Base-by-base conservation (phyloP, 37 sponge, comb jelly and placozoan species). In the Cliona cf. orientalis region DNA sequence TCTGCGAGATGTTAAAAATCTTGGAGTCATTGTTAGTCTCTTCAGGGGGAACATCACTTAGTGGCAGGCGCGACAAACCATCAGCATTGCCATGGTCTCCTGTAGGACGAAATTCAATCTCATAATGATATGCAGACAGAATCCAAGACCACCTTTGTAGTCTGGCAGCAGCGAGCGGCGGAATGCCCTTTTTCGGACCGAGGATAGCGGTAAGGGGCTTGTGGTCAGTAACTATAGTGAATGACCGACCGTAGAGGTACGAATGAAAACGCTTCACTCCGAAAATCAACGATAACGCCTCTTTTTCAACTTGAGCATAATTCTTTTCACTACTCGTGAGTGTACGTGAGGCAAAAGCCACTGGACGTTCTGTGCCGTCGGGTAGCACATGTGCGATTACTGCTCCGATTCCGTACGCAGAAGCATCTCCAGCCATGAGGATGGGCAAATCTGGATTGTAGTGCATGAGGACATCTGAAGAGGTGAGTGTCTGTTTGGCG, bases 81-180 rank as follows among this genome's bases (percentile, higher is more conserved):
- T 91, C 92, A 45, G 75, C 87, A 62, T 91, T 83, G 41, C 62
- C 69, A 73, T 86, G 87, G 28, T 91, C 44, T 11, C 63, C 43
- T 45, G 92, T 91, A 19, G 68, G 73, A 28, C 64, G 34, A 66
- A 73, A 91, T 34, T 76, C 42, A 19, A 61, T 76, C 4, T 61
- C 63, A 68, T 84, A 76, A 1, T 44, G n/a, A 46, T 67, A 84
- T 4, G 61, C 71, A 39, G 72, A 74, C 12, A 84, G 35, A 17
- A 66, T 40, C 1, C 76, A n/a, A 6, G 84, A 31, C 84, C 84
- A 84, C 25, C 76, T 63, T 42, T 63, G 75, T 2, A 84, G 23
- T 62, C 67, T 44, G 2, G 78, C 85, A 34, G 85, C 46, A 19
- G 85, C 76, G 33, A 66, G 34, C 12, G 56, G 39, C 4, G 85